phyloP scores from a whole-genome alignment of 2,113 vertebrate species.

The Gymnorhina tibicen region DNA sequence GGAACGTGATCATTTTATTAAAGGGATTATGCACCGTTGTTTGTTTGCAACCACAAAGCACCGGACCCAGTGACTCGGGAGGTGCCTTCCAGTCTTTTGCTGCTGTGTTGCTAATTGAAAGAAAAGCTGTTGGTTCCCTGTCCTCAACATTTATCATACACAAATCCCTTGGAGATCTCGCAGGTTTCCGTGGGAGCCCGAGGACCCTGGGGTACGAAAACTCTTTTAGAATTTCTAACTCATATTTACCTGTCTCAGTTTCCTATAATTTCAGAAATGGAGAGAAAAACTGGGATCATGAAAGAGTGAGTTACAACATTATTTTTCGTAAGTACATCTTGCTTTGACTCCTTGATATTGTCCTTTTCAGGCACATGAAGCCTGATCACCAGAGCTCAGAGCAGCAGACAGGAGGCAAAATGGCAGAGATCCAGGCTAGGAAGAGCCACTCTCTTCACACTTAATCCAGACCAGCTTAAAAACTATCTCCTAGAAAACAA shows the following conservation, averaged over 20 bases:
- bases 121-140: constrained; percentile 37
- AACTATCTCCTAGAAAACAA: background rate
- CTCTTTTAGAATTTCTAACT: background rate
- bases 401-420: background rate
- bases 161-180: background rate
- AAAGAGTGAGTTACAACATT: background rate
- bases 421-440: background rate
- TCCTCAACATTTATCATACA: constrained; percentile 12
- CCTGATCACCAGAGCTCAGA: background rate
- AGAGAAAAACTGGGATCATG: background rate
- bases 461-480: background rate
- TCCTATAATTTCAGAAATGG: background rate
- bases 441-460: background rate
- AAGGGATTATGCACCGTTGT: constrained; percentile 41
- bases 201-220: background rate
- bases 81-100: constrained; percentile 10
- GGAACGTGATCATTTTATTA: constrained; percentile 47
- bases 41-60: constrained; percentile 46
- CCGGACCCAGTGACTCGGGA: background rate
- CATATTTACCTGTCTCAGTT: background rate
- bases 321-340: background rate
- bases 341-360: background rate
- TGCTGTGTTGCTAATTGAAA: constrained; percentile 34
- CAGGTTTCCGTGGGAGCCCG: background rate
- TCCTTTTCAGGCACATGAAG: background rate